Evolutionary conservation across 2,797 vertebrate species (phyloP).

Genomic region (Chaetodon trifasciatus): DNA sequence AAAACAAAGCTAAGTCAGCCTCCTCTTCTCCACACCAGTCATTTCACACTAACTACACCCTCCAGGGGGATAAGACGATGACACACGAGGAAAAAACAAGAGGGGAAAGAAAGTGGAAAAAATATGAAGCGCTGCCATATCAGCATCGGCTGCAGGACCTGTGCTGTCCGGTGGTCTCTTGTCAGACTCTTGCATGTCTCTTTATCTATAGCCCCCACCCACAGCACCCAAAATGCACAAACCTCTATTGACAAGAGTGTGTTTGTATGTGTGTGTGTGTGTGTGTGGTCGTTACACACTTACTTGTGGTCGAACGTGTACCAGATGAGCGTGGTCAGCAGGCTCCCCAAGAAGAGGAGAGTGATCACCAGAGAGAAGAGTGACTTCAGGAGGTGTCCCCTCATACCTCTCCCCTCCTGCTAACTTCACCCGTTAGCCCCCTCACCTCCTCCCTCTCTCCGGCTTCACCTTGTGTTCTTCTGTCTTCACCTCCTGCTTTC

Average conservation of each 20-base stretch:
- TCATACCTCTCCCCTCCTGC: conserved; percentile 64
- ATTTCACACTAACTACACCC: neutral
- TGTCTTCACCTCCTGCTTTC: conserved; percentile 3
- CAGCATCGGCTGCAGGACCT: too few species aligned
- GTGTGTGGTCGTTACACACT: conserved; percentile 30
- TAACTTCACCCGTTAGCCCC: conserved; percentile 14
- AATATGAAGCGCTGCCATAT: too few species aligned
- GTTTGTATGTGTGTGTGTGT: neutral
- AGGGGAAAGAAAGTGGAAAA: neutral
- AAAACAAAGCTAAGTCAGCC: neutral
- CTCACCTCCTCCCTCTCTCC: conserved; percentile 20
- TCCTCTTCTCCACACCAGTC: neutral
- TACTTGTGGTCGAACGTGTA: conserved; percentile 67
- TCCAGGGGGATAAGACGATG: neutral
- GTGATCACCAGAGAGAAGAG: conserved; percentile 63
- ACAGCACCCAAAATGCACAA: too few species aligned
- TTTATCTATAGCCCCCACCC: too few species aligned
- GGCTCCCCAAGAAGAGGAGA: conserved; percentile 65
- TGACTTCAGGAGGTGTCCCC: conserved; percentile 50
- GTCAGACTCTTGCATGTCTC: too few species aligned
- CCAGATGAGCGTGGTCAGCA: conserved; percentile 73
- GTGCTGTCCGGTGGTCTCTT: too few species aligned
- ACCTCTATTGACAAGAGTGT: neutral
- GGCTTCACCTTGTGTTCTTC: conserved; percentile 23
- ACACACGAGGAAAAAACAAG: neutral